Evolutionary conservation across 2,888 invertebrate genomes (phyloP), one percentile per base, ranked within the genome.

Genomic region (Macrosoma leucophasiata): DNA sequence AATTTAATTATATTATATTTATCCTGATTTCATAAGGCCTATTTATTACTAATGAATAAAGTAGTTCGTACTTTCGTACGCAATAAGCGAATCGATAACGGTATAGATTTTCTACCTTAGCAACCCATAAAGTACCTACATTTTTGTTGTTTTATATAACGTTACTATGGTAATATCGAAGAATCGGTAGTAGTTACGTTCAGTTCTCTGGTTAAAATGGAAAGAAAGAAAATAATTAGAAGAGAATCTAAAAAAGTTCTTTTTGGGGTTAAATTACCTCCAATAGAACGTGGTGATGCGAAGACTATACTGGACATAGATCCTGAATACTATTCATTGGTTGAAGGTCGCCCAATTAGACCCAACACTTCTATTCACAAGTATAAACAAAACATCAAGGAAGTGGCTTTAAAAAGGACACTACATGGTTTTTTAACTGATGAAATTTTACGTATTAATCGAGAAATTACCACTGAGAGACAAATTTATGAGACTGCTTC

Each of bases 291-390:
- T 18, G 58, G 58, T 34, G 44, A 48, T 33, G 46, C 66, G 22
- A 41, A 73, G 54, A 87, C 88, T 3, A 85, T 89, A 36, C 62
- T 87, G 13, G 89, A 90, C 48, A 68, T 90, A 1, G 90, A 90
- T 58, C 87, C 89, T 1, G 75, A 86, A n/a, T 90, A 85, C 58
- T 90, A 87, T 54, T 78, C 86, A 1, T 71, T 88, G 48, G 75
- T 90, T 1, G 84, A 86, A 55, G 89, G 89, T 27, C 76, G 89
- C 33, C 86, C 88, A 2, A 84, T 89, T 19, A 73, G 78, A 32
- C 84, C 87, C 18, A 85, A 82, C 40, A 79, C 85, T 26, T 88
- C 87, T 10, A 68, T 86, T 29, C 59, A 72, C 20, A 70, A 81
- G 28, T 91, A 91, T 50, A 79, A 89, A 41, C 60, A 73, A 32